A percentile compares a stretch with the other conserved stretches of the same genome.
These are phyloP conservation scores for Perca schrenkii DNA, from an alignment of 2,113 vertebrate genomes.

Conservation along the genomic window DNA sequence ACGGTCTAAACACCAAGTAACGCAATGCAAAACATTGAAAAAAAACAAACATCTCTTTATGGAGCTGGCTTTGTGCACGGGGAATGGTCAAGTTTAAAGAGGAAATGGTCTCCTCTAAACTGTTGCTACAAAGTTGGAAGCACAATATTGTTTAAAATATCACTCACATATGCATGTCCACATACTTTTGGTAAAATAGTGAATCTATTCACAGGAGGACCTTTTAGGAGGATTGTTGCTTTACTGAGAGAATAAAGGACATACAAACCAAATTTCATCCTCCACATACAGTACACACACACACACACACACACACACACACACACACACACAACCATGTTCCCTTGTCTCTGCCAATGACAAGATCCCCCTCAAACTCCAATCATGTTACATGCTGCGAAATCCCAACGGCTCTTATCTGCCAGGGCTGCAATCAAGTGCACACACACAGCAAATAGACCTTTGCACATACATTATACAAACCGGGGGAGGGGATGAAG, in stretches of 20 bases:
- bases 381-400: constrained; percentile 18
- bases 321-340: constrained; percentile 2
- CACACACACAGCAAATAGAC: constrained; percentile 40
- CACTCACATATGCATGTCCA: background rate
- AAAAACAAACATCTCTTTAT: background rate
- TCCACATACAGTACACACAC: background rate
- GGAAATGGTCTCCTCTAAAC: background rate
- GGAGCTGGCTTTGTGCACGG: no score
- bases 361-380: constrained; percentile 5
- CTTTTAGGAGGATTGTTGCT: background rate
- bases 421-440: constrained; percentile 9
- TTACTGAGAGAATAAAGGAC: background rate
- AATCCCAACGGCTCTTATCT: constrained; percentile 57
- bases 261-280: background rate
- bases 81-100: background rate
- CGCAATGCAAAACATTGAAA: background rate
- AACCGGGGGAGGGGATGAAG: constrained; percentile 43
- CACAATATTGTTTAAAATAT: no score
- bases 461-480: constrained; percentile 47
- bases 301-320: background rate
- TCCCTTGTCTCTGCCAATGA: constrained; percentile 32
- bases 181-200: background rate
- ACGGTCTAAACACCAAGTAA: background rate
- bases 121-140: no score
- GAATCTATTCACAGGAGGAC: background rate